Percentiles rank a stretch among this genome's conserved stretches.
These are phyloP conservation scores for Serrognathus titanus DNA, from an alignment of 2,888 invertebrate genomes.

Conservation along the genomic window DNA sequence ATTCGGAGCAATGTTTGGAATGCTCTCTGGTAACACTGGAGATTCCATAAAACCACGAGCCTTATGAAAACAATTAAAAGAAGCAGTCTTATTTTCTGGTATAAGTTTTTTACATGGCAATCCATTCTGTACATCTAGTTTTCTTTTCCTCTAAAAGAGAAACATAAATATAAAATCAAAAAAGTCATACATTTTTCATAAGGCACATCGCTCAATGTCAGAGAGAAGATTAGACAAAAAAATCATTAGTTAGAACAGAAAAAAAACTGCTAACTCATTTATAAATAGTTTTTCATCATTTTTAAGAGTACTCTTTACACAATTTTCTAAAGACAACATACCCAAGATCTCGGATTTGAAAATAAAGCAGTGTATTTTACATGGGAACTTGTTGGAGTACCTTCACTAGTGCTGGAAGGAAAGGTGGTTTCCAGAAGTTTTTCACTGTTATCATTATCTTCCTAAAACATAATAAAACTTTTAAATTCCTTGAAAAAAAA, in stretches of 20 bases:
- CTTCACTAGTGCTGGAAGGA: conserved; percentile 15
- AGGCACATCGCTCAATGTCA: conserved; percentile 27
- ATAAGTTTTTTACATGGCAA: conserved; percentile 55
- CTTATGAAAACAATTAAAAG: conserved; percentile 7
- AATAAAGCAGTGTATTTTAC: conserved; percentile 30
- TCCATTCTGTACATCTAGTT: conserved; percentile 49
- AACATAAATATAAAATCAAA: background rate
- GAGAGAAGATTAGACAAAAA: conserved; percentile 47
- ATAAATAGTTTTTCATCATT: conserved; percentile 22
- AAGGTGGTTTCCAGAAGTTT: conserved; percentile 18
- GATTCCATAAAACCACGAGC: background rate
- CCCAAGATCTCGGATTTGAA: conserved; percentile 32
- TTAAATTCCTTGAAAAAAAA: too few species aligned
- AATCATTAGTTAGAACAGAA: conserved; percentile 35
- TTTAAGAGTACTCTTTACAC: background rate
- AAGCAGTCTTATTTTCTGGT: conserved; percentile 46
- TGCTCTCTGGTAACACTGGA: background rate
- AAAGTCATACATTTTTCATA: too few species aligned
- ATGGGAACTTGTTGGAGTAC: conserved; percentile 24
- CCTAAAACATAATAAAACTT: conserved; percentile 17
- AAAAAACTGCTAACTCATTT: conserved; percentile 31
- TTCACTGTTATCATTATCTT: conserved; percentile 30
- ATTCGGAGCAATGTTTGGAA: conserved; percentile 1
- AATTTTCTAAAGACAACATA: conserved; percentile 21
- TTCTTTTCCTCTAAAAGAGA: conserved; percentile 49